phyloP scores from a whole-genome alignment of 2,888 invertebrate species.

The Helleia helle region DNA sequence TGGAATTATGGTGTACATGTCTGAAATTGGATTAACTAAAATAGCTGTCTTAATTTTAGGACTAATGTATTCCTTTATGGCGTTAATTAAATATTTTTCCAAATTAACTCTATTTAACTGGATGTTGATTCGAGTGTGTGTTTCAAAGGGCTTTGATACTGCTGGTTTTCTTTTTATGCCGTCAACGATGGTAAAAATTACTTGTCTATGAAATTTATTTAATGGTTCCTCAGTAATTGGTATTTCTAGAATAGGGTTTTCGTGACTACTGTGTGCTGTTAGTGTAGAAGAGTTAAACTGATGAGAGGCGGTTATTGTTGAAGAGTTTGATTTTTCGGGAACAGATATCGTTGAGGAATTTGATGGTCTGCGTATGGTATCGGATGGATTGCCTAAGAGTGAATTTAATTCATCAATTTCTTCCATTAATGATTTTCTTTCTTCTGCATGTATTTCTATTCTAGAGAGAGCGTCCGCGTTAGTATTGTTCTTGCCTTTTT shows the following conservation, averaged over 20 bases:
- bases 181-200: conserved; percentile 16
- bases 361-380: background rate
- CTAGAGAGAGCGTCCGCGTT: conserved; percentile 22
- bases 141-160: conserved; percentile 23
- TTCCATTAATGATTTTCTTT: conserved; percentile 14
- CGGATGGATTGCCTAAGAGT: conserved; percentile 3
- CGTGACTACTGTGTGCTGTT: too few relatives aligned
- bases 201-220: conserved; percentile 12
- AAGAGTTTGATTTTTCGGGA: too few relatives aligned
- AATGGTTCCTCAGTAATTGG: conserved; percentile 21
- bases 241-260: too few relatives aligned
- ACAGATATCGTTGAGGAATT: background rate
- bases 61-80: conserved; percentile 24
- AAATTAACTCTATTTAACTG: conserved; percentile 20
- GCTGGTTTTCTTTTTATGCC: conserved; percentile 19
- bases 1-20: conserved; percentile 19
- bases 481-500: conserved; percentile 19
- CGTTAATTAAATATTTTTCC: conserved; percentile 20
- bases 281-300: too few relatives aligned
- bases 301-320: too few relatives aligned
- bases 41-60: conserved; percentile 25
- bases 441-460: conserved; percentile 16
- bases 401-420: conserved; percentile 9
- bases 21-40: conserved; percentile 17
- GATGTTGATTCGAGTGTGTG: conserved; percentile 13